A percentile compares a stretch with the other conserved stretches of the same genome.
Evolutionary conservation across 2,888 invertebrate species (phyloP).

Genomic region (Hemithea aestivaria): DNA sequence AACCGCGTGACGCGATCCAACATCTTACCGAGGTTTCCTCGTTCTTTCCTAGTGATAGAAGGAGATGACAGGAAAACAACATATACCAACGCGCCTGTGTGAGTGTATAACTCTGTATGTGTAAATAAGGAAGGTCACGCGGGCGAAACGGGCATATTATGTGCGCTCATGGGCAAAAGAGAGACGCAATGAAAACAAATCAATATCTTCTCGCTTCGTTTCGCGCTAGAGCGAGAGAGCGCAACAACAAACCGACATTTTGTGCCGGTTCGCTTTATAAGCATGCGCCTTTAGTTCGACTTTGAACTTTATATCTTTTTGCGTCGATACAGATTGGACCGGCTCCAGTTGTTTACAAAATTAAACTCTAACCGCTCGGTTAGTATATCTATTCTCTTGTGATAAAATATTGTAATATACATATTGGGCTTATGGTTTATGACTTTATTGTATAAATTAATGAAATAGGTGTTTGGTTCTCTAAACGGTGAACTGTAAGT

Average conservation of each 20-base stretch:
- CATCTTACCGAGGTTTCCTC: constrained; percentile 47
- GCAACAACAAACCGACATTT: constrained; percentile 76
- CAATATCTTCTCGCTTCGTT: constrained; percentile 69
- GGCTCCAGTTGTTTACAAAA: constrained; percentile 40
- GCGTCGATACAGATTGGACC: constrained; percentile 35
- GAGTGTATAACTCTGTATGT: constrained; percentile 38
- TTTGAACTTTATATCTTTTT: constrained; percentile 40
- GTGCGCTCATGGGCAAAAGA: constrained; percentile 53
- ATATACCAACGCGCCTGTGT: constrained; percentile 51
- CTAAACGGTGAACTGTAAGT: no score
- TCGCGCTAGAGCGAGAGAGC: constrained; percentile 68
- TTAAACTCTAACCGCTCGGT: constrained; percentile 33
- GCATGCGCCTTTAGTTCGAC: constrained; percentile 27
- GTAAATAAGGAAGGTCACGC: constrained; percentile 73
- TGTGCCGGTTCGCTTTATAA: constrained; percentile 54
- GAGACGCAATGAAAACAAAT: constrained; percentile 80
- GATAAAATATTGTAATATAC: no score
- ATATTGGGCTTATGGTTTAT: no score
- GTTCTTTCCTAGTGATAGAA: constrained; percentile 57
- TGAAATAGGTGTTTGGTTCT: no score
- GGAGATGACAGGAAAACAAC: constrained; percentile 74
- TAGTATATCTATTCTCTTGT: no score
- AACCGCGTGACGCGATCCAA: constrained; percentile 1
- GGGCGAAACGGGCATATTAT: constrained; percentile 57
- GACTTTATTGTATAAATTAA: no score